These are phyloP conservation scores for Cloeon dipterum DNA, from an alignment of 2,888 invertebrate genomes.

Conservation along the genomic window DNA sequence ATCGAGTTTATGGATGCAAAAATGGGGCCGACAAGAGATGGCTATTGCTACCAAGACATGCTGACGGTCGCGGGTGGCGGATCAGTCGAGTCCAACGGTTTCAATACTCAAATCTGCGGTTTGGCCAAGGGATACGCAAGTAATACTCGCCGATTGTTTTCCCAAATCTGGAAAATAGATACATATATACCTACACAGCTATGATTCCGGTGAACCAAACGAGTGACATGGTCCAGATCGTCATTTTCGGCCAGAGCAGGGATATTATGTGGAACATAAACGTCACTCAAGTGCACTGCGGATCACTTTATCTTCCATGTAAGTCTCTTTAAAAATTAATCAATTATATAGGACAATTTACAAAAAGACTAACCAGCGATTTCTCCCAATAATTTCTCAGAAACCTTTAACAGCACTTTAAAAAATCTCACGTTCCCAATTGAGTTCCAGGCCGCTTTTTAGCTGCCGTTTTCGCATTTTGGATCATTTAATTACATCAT, in stretches of 20 bases:
- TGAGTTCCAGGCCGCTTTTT: too few relatives aligned
- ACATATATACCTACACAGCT: neutral
- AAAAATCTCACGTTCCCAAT: too few relatives aligned
- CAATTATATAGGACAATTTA: too few relatives aligned
- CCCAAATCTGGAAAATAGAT: neutral
- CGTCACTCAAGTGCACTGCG: neutral
- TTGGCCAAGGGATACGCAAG: neutral
- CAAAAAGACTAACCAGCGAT: too few relatives aligned
- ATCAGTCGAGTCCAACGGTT: neutral
- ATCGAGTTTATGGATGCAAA: slow-evolving; percentile 1
- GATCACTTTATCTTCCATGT: neutral
- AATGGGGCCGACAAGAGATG: neutral
- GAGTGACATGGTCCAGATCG: neutral
- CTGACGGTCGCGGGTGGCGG: neutral
- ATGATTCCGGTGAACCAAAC: neutral
- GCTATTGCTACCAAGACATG: neutral
- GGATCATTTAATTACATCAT: too few relatives aligned
- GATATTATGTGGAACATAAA: slow-evolving; percentile 1
- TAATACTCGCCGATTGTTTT: too few relatives aligned
- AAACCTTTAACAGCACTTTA: too few relatives aligned
- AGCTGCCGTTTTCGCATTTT: too few relatives aligned
- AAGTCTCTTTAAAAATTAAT: too few relatives aligned
- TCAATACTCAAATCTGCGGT: slow-evolving; percentile 1
- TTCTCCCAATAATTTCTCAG: too few relatives aligned
- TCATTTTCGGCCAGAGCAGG: neutral